Percentiles rank a stretch among this genome's conserved stretches.
Evolutionary conservation across 2,888 invertebrate species (phyloP).

Genomic region (Pammene fasciana): DNA sequence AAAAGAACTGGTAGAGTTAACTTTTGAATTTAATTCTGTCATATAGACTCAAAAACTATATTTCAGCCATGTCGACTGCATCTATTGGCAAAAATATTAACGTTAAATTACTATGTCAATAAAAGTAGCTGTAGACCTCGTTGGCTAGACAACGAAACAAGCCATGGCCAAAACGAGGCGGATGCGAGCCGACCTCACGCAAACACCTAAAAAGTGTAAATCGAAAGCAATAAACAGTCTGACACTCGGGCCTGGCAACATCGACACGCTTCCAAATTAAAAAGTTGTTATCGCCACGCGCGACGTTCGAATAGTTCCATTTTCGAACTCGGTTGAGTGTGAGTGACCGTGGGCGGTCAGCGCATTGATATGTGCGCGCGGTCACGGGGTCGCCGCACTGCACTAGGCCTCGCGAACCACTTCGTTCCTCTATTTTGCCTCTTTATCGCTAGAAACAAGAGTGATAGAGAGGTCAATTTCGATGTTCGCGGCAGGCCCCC

Average conservation of each 20-base stretch:
- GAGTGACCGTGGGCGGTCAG: conserved; percentile 77
- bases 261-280: conserved; percentile 48
- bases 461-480: neutral
- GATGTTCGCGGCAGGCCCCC: neutral
- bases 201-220: conserved; percentile 77
- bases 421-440: neutral
- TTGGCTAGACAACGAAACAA: conserved; percentile 39
- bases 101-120: neutral
- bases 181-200: conserved; percentile 75
- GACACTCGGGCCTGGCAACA: conserved; percentile 62
- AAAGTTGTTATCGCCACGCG: conserved; percentile 16
- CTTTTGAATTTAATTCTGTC: too few species aligned
- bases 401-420: neutral
- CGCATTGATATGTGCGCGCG: conserved; percentile 78
- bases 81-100: conserved; percentile 2
- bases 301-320: conserved; percentile 51
- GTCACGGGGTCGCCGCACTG: conserved; percentile 78
- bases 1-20: too few species aligned
- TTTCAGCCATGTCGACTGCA: neutral
- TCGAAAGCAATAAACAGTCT: conserved; percentile 78
- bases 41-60: too few species aligned
- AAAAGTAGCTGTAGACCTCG: conserved; percentile 10
- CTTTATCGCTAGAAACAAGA: too few species aligned
- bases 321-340: conserved; percentile 64
- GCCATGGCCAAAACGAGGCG: conserved; percentile 66